These are phyloP conservation scores for Nowickia ferox DNA, from an alignment of 2,888 invertebrate species.

Conservation along the genomic window DNA sequence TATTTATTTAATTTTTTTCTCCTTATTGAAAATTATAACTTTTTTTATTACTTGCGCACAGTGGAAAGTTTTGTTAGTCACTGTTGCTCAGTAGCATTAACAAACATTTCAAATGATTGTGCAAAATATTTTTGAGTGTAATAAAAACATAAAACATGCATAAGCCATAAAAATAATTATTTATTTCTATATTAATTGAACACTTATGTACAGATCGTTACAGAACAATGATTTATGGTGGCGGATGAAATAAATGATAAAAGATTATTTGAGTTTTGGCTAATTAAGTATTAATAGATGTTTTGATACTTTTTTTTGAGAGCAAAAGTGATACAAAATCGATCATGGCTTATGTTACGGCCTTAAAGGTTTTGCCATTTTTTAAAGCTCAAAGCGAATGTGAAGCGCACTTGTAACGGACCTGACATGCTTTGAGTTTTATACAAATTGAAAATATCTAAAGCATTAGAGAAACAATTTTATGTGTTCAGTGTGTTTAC, in stretches of 20 bases:
- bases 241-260: not conserved
- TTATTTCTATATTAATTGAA: slow-evolving; percentile 62
- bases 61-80: not conserved
- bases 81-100: not conserved
- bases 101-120: not conserved
- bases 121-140: slow-evolving; percentile 1
- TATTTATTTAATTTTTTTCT: too few relatives aligned
- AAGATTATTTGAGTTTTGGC: not conserved
- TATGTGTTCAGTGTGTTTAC: too few relatives aligned
- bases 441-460: not conserved
- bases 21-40: too few relatives aligned
- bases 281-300: slow-evolving; percentile 40
- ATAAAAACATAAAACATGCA: not conserved
- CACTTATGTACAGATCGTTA: slow-evolving; percentile 39
- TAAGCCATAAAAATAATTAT: slow-evolving; percentile 37
- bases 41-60: not conserved
- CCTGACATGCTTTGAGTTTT: slow-evolving; percentile 11
- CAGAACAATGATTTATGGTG: slow-evolving; percentile 11
- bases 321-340: not conserved
- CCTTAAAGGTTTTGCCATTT: slow-evolving; percentile 15
- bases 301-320: not conserved
- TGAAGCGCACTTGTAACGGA: not conserved
- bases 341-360: not conserved
- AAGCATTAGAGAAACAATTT: too few relatives aligned
- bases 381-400: not conserved